Conservation (phyloP, 2,797 vertebrate genomes). For the Balearica regulorum region DNA sequence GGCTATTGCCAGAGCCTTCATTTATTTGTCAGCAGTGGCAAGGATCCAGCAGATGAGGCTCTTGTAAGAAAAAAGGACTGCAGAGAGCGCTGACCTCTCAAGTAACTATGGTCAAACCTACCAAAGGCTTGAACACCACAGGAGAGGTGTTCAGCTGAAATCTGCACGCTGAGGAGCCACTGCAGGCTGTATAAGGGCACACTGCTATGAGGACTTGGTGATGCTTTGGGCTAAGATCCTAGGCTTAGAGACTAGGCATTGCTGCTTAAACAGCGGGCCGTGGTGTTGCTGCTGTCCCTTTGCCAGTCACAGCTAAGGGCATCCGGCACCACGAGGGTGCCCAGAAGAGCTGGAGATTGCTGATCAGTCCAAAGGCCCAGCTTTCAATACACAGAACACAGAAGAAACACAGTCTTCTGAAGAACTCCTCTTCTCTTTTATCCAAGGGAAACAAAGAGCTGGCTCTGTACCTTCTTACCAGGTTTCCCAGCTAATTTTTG, state of each 20-base stretch:
- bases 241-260: not conserved
- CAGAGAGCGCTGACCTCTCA: not conserved
- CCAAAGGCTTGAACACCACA: not conserved
- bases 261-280: not conserved
- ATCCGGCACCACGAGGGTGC: not conserved
- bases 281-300: not conserved
- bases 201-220: not conserved
- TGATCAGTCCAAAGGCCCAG: not conserved
- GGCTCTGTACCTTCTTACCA: not conserved
- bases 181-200: not conserved
- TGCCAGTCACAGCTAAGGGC: not conserved
- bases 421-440: not conserved
- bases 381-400: not conserved
- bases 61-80: not conserved
- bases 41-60: constrained; percentile 8
- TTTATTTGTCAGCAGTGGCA: constrained; percentile 24
- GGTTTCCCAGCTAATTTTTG: not conserved
- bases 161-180: not conserved
- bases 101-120: not conserved
- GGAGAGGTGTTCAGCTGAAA: not conserved
- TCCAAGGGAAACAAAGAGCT: not conserved
- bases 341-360: not conserved
- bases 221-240: not conserved
- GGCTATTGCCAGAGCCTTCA: constrained; percentile 13
- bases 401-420: not conserved